These are phyloP conservation scores for Halictus ligatus DNA, from an alignment of 2,888 invertebrate genomes.

Conservation along the genomic window DNA sequence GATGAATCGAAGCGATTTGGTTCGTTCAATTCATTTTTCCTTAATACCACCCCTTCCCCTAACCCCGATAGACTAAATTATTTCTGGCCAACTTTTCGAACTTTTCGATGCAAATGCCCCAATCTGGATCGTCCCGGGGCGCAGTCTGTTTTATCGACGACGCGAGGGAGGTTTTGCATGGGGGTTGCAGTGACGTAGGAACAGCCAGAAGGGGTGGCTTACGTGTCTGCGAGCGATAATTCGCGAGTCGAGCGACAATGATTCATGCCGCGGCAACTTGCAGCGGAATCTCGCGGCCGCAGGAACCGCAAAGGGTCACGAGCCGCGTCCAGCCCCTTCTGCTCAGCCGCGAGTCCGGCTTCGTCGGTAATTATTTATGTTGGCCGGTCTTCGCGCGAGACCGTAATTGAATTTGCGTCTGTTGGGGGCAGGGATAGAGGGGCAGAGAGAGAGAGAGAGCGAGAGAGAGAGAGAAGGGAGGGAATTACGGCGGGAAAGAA, in stretches of 20 bases:
- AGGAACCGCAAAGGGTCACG: conserved; percentile 65
- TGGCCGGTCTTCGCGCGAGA: conserved; percentile 59
- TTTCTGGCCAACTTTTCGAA: neutral
- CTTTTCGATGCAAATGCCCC: neutral
- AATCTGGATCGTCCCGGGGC: neutral
- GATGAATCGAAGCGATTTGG: neutral
- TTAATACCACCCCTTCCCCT: no score
- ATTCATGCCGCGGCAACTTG: conserved; percentile 62
- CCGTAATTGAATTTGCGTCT: conserved; percentile 69
- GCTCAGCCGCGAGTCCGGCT: conserved; percentile 35
- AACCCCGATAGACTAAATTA: neutral
- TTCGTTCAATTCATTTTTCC: no score
- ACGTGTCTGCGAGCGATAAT: conserved; percentile 59
- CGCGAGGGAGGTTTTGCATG: no score
- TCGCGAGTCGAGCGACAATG: conserved; percentile 61
- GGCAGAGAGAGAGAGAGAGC: neutral
- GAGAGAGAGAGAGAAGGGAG: neutral
- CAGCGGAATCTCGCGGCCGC: conserved; percentile 66
- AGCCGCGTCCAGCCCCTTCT: conserved; percentile 19
- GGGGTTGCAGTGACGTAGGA: neutral
- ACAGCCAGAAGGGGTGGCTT: conserved; percentile 24
- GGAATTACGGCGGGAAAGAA: neutral
- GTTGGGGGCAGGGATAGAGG: neutral
- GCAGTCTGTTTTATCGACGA: neutral
- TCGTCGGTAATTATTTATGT: conserved; percentile 69